Evolutionary conservation across 2,797 vertebrate species (phyloP).

Genomic region (Tragelaphus eurycerus): DNA sequence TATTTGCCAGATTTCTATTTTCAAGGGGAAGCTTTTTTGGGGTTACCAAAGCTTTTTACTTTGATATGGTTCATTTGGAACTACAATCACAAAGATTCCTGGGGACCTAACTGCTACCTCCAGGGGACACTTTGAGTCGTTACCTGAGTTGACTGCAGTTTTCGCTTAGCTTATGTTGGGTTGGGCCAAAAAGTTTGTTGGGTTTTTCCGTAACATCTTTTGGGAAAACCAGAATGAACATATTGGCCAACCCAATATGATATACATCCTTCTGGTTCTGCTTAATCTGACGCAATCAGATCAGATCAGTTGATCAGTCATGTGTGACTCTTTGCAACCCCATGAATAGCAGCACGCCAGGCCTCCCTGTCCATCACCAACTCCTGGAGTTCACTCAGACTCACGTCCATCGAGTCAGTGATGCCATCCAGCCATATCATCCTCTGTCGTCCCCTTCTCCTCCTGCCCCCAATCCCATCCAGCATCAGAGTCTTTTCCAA

Average conservation of each 20-base stretch:
- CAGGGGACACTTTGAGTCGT: not conserved
- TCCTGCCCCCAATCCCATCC: too few species aligned
- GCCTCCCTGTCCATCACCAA: too few species aligned
- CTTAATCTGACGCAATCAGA: not conserved
- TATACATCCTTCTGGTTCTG: not conserved
- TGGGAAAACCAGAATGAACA: not conserved
- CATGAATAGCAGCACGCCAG: too few species aligned
- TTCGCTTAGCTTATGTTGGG: not conserved
- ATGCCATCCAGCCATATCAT: too few species aligned
- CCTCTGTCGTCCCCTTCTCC: too few species aligned
- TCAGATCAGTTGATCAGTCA: too few species aligned
- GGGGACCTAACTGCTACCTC: not conserved
- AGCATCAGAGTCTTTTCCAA: too few species aligned
- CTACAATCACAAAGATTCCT: not conserved
- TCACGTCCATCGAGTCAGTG: too few species aligned
- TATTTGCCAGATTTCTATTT: not conserved
- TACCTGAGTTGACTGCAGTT: not conserved
- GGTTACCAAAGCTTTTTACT: not conserved
- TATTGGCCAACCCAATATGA: not conserved
- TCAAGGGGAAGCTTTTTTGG: not conserved
- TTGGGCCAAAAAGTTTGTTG: not conserved
- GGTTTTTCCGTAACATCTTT: not conserved
- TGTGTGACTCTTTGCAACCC: too few species aligned
- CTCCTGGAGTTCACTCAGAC: too few species aligned
- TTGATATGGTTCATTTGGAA: not conserved